Evolutionary conservation across 2,888 invertebrate genomes (phyloP).

Genomic region (Thumatha senex): DNA sequence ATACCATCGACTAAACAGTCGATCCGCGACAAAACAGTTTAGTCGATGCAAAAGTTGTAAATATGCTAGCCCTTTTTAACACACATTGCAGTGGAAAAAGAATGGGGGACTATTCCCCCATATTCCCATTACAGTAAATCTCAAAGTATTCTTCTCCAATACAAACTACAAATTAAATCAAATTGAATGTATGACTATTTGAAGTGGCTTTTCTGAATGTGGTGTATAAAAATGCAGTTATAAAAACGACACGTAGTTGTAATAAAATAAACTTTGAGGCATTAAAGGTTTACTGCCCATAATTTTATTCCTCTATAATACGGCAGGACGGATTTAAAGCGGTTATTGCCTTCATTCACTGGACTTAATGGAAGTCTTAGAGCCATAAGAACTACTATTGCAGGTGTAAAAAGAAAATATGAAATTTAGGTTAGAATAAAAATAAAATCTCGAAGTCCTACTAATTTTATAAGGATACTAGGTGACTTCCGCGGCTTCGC

Average conservation of each 20-base stretch:
- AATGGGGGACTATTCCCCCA: no score
- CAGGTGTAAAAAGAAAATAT: background rate
- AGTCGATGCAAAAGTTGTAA: no score
- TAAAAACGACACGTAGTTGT: slow-evolving; percentile 18
- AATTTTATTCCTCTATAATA: slow-evolving; percentile 10
- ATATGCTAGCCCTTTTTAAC: no score
- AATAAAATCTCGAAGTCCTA: no score
- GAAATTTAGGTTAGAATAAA: background rate
- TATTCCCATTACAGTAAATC: no score
- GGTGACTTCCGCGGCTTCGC: no score
- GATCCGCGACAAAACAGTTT: no score
- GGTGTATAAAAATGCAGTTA: slow-evolving; percentile 11
- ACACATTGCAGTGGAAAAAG: no score
- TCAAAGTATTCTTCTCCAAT: slow-evolving; percentile 6
- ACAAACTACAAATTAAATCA: slow-evolving; percentile 10
- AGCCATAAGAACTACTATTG: background rate
- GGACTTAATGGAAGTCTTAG: background rate
- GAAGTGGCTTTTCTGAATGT: slow-evolving; percentile 15
- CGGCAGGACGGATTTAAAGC: slow-evolving; percentile 6
- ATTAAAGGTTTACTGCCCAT: slow-evolving; percentile 22
- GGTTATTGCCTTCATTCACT: background rate
- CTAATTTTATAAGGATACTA: no score
- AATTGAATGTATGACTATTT: slow-evolving; percentile 1
- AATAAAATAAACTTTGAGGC: slow-evolving; percentile 13
- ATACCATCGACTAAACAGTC: no score